phyloP scores from a whole-genome alignment of 2,888 invertebrate genomes.

The Harpalus rubripes region DNA sequence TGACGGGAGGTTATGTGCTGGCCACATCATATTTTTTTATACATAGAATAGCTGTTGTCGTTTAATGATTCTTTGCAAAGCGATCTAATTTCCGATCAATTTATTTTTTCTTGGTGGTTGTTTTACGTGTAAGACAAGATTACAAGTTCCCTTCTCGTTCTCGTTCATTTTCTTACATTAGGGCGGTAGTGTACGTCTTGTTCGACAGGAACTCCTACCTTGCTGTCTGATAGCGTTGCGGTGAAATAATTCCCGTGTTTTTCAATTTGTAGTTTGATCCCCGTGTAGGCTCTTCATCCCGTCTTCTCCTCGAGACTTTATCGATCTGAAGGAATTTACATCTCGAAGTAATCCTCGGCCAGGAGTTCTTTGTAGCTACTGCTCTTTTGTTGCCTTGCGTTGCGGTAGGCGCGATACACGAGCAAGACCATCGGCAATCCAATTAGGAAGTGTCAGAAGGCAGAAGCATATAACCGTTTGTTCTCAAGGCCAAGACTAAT shows the following conservation, averaged over 20 bases:
- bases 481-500: conserved; percentile 51
- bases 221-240: conserved; percentile 35
- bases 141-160: conserved; percentile 5
- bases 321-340: conserved; percentile 59
- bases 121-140: not conserved
- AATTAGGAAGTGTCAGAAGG: conserved; percentile 64
- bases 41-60: no score
- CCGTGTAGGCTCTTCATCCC: conserved; percentile 31
- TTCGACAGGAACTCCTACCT: conserved; percentile 12
- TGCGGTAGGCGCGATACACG: conserved; percentile 62
- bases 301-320: conserved; percentile 24
- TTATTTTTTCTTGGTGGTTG: no score
- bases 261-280: conserved; percentile 48
- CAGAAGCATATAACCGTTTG: conserved; percentile 60
- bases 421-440: conserved; percentile 60
- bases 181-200: not conserved
- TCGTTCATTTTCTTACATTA: not conserved
- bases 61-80: no score
- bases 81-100: no score
- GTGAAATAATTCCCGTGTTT: conserved; percentile 39
- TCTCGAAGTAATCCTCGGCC: conserved; percentile 57
- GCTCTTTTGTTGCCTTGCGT: conserved; percentile 64
- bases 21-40: no score
- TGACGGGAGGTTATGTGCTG: no score
- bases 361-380: conserved; percentile 62